A percentile compares a stretch with the other conserved stretches of the same genome.
Evolutionary conservation across 2,888 invertebrate genomes (phyloP).

Genomic region (Calameuta pallipes): DNA sequence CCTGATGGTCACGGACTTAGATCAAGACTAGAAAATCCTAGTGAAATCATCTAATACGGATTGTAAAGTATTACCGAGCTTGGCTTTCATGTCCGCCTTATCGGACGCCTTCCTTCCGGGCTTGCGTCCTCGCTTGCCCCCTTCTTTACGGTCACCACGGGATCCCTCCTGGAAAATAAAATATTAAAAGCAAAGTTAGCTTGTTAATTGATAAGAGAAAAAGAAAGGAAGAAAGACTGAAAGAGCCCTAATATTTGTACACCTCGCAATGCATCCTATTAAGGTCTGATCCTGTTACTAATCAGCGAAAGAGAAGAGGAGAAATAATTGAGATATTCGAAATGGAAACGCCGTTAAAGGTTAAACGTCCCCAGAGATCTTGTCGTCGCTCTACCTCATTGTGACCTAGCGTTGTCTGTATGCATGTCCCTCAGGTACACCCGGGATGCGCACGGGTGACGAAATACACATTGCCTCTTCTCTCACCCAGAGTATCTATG

Average conservation of each 20-base stretch:
- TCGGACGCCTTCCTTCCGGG: conserved; percentile 88
- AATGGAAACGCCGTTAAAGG: conserved; percentile 36
- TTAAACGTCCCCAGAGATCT: conserved; percentile 40
- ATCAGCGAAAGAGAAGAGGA: background rate
- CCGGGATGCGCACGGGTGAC: conserved; percentile 39
- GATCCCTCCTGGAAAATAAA: conserved; percentile 66
- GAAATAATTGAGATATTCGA: background rate
- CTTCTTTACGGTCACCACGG: conserved; percentile 79
- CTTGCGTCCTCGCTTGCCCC: conserved; percentile 88
- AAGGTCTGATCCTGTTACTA: background rate
- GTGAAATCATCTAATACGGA: background rate
- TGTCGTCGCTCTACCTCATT: conserved; percentile 23
- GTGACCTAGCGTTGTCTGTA: conserved; percentile 41
- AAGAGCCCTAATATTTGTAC: background rate
- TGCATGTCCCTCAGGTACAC: conserved; percentile 33
- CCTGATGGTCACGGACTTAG: background rate
- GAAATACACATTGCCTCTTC: conserved; percentile 53
- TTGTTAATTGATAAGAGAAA: background rate
- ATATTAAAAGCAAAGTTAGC: background rate
- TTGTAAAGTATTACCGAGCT: conserved; percentile 76
- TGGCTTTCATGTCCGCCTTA: conserved; percentile 94
- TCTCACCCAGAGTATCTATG: conserved; percentile 26
- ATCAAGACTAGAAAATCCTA: background rate
- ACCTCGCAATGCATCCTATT: background rate
- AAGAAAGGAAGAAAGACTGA: background rate